Evolutionary conservation across 2,797 vertebrate genomes (phyloP), one percentile per base, ranked within the genome.

Genomic region (Intellagama lesueurii): DNA sequence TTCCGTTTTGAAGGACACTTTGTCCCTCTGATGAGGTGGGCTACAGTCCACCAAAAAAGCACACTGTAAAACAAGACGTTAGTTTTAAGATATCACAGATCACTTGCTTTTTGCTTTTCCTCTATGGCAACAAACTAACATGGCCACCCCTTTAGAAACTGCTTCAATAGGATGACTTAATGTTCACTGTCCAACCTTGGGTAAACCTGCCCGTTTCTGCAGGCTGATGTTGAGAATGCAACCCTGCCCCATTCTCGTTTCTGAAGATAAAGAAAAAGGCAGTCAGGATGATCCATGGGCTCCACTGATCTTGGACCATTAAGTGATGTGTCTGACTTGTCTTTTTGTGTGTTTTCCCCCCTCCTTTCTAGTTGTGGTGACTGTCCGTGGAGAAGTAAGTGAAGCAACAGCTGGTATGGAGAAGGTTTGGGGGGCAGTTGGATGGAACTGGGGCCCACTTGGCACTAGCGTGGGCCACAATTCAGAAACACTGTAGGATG

Each of bases 331-430:
- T 56, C 22, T 72, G 22, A 66, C n/a, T 6, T 69, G 19, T 52
- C n/a, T 47, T 72, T 88, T 73, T 72, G 44, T 72, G 44, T 56
- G 52, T 72, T 88, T 26, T 47, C 64, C 32, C 22, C 52, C 83
- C 26, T 49, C 73, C 49, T 11, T 60, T 79, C 47, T 85, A 89
- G 88, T 89, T 79, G 97, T 97, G 95, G 96, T 98, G 81, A 98
- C 97, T 0, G 96, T 98, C 49, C 94, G 94, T 24, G 98, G 97
- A 88, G 97, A 98, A 95, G 98, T 98, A 95, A 94, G 97, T 93
- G 64, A 69, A 66, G 66, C 66, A 22, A 30, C 24, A 35, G 30
- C 9, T 56, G 52, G 35, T 8, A 0, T 47, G 12, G 60, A 69
- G 44, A 47, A 86, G 19, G 17, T 32, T 28, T 3, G 3, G 40